Percentiles rank a stretch among this genome's conserved stretches.
phyloP scores from a whole-genome alignment of 2,113 vertebrate species.

The Apodemus sylvaticus region DNA sequence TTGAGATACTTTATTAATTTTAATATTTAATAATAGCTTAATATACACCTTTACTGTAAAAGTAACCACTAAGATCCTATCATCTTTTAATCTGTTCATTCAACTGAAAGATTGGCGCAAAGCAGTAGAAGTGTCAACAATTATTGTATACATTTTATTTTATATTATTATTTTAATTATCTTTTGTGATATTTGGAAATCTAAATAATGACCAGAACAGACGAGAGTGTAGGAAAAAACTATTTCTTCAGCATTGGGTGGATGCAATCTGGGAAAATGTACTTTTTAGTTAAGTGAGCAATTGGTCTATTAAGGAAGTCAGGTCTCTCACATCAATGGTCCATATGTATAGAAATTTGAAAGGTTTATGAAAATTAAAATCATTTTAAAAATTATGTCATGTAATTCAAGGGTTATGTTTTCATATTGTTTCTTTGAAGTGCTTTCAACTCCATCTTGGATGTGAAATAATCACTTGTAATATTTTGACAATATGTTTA shows the following conservation, averaged over 20 bases:
- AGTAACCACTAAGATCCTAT: background rate
- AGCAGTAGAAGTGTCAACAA: background rate
- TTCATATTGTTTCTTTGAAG: background rate
- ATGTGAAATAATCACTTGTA: background rate
- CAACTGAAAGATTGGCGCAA: background rate
- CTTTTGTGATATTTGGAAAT: background rate
- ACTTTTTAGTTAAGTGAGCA: no score
- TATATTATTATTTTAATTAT: background rate
- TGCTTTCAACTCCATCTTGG: background rate
- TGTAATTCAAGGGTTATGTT: background rate
- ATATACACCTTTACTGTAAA: background rate
- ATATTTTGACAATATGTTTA: background rate
- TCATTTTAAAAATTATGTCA: background rate
- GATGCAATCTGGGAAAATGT: no score
- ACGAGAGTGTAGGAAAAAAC: no score
- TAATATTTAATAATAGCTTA: background rate
- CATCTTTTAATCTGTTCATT: background rate
- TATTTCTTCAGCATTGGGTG: no score
- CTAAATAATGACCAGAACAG: background rate
- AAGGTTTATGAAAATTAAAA: background rate
- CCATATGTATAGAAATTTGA: background rate
- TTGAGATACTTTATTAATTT: no score
- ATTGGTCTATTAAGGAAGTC: no score
- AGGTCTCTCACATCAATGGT: no score
- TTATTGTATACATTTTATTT: background rate